Evolutionary conservation across 1,140 invertebrate genomes (phyloP), one percentile per base, ranked within the genome.

Genomic region (Procambarus clarkii): DNA sequence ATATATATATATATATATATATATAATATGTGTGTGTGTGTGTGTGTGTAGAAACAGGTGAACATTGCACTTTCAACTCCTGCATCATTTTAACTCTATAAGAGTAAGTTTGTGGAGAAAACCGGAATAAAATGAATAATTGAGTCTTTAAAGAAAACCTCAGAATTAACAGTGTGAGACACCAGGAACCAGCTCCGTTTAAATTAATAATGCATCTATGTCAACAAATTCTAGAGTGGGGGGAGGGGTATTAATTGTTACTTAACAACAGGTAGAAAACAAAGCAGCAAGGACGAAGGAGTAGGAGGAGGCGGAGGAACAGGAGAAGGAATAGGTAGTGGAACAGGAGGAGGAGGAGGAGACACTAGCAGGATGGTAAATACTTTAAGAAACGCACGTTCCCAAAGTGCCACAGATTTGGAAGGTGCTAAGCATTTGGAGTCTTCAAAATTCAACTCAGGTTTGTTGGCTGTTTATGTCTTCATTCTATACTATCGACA

Each of bases 391-490:
- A 44, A 82, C 60, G 69, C 48, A 82, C 60, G 83, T 45, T 71
- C 58, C 24, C 85, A 86, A 82, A 74, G 87, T 89, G 87, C 87
- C 87, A 83, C 79, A 81, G 87, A 89, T 89, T 89, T 89, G 87
- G 87, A 89, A 89, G 87, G 87, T 89, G 87, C 60, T 89, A 89
- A 82, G 79, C 78, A 89, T 89, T 81, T 89, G 87, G 79, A 89
- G 76, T 87, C 84, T 46, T 86, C 71, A 86, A 34, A 76, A 34
- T 77, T 74, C 24, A 34, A 2, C 24, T 34, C 24, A 74, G 21
- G 69, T 74, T 74, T 34, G 2, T 64, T 24, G 54, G 34, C 69
- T 46, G 11, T 50, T 77, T 54, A 24, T 34, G 80, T 44, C 78
- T 88, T 78, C 24, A 74, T 11, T 82, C 79, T 89, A 89, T 50